These are phyloP conservation scores for Plecotus auritus DNA, from an alignment of 2,113 vertebrate species.

Conservation along the genomic window DNA sequence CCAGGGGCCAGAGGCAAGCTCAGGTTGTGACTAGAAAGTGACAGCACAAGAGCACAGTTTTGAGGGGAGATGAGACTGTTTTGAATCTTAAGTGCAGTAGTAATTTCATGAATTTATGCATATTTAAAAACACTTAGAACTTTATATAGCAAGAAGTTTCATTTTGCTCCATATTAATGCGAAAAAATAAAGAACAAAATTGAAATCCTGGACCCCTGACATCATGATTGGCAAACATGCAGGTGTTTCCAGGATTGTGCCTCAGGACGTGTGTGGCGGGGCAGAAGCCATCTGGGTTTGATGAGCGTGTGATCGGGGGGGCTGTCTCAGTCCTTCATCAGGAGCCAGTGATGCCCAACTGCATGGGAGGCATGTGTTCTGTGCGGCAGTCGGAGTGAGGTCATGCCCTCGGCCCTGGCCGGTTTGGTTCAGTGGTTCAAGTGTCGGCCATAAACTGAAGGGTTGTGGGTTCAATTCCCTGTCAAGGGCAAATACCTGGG, in stretches of 20 bases:
- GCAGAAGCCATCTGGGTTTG: background rate
- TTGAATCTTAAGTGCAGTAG: background rate
- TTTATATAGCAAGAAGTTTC: background rate
- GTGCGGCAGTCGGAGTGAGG: background rate
- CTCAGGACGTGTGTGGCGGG: background rate
- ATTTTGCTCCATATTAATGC: background rate
- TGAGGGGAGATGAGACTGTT: background rate
- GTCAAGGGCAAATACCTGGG: no score
- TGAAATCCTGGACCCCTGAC: background rate
- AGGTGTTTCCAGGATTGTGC: background rate
- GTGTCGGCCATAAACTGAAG: no score
- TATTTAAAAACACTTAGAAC: background rate
- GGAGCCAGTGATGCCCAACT: background rate
- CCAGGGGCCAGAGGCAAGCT: background rate
- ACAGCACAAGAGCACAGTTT: background rate
- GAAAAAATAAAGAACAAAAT: background rate
- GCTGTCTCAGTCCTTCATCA: background rate
- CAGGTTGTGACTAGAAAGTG: background rate
- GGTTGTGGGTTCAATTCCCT: no score
- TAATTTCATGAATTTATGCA: background rate
- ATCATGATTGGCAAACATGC: background rate
- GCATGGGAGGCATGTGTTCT: background rate
- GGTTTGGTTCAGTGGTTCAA: no score
- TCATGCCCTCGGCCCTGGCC: no score
- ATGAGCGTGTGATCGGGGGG: background rate